A percentile compares a stretch with the other conserved stretches of the same genome.
phyloP scores from a whole-genome alignment of 2,113 vertebrate genomes.

The Irena cyanogastra region DNA sequence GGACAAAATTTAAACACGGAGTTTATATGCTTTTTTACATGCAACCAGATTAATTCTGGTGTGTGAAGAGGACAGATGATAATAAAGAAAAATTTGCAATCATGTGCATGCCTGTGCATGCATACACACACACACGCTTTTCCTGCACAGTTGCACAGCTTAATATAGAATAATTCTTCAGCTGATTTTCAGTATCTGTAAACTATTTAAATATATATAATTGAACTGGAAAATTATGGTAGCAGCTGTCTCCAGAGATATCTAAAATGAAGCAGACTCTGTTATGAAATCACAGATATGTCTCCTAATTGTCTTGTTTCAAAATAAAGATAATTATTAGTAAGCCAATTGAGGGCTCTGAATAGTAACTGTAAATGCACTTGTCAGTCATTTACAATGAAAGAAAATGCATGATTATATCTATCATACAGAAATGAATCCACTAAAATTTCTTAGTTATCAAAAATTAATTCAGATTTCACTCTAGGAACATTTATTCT shows the following conservation, averaged over 20 bases:
- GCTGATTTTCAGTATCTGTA: not conserved
- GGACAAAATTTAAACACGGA: not conserved
- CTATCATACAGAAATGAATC: not conserved
- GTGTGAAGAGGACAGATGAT: not conserved
- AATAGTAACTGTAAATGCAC: not conserved
- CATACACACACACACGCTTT: not conserved
- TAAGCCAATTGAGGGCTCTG: not conserved
- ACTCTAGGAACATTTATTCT: not conserved
- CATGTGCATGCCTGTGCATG: not conserved
- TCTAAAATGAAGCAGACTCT: not conserved
- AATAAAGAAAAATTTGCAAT: not conserved
- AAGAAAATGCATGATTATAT: not conserved
- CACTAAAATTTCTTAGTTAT: not conserved
- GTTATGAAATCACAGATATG: not conserved
- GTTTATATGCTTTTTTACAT: not conserved
- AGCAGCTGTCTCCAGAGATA: not conserved
- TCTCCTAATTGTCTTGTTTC: not conserved
- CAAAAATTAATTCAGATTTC: not conserved
- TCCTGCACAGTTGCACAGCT: not conserved
- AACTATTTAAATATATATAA: not conserved
- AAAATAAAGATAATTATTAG: not conserved
- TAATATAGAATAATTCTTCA: not conserved
- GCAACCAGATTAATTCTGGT: not conserved
- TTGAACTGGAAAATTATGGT: not conserved
- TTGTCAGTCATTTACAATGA: not conserved